phyloP scores from a whole-genome alignment of 2,888 invertebrate species.

The Acronicta leporina region DNA sequence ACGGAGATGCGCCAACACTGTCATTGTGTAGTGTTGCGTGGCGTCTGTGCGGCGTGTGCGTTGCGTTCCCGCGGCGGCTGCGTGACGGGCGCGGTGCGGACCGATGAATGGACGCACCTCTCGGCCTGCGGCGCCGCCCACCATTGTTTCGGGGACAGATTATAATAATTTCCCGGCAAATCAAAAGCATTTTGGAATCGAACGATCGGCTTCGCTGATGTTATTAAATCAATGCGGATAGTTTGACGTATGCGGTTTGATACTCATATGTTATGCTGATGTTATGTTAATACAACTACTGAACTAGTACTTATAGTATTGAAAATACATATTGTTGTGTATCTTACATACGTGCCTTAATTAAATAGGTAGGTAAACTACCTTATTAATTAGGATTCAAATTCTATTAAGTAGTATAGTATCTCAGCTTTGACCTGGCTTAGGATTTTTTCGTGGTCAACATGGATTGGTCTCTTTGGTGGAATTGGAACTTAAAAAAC shows the following conservation, averaged over 20 bases:
- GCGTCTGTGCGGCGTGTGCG: conserved; percentile 46
- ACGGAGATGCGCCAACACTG: conserved; percentile 66
- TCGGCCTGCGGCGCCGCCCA: conserved; percentile 68
- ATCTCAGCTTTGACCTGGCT: too few relatives aligned
- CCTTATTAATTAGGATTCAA: too few relatives aligned
- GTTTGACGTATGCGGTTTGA: conserved; percentile 57
- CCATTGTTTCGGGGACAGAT: conserved; percentile 85
- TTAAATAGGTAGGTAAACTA: too few relatives aligned
- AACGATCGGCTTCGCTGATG: conserved; percentile 77
- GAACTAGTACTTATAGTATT: too few relatives aligned
- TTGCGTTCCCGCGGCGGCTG: conserved; percentile 29
- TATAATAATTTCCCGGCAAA: conserved; percentile 86
- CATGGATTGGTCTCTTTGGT: too few relatives aligned
- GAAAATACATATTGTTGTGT: too few relatives aligned
- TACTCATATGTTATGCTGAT: conserved; percentile 43
- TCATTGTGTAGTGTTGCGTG: conserved; percentile 63
- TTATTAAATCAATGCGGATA: conserved; percentile 80
- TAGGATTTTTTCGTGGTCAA: too few relatives aligned
- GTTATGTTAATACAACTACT: too few relatives aligned
- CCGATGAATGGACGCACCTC: conserved; percentile 61
- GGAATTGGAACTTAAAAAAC: too few relatives aligned
- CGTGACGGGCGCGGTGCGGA: conserved; percentile 40
- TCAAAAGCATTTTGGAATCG: conserved; percentile 86
- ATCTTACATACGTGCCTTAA: too few relatives aligned
- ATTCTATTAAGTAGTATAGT: too few relatives aligned